Evolutionary conservation across 37 sponge, comb jelly and placozoan species (phyloP).

Genomic region (Ephydatia muelleri): DNA sequence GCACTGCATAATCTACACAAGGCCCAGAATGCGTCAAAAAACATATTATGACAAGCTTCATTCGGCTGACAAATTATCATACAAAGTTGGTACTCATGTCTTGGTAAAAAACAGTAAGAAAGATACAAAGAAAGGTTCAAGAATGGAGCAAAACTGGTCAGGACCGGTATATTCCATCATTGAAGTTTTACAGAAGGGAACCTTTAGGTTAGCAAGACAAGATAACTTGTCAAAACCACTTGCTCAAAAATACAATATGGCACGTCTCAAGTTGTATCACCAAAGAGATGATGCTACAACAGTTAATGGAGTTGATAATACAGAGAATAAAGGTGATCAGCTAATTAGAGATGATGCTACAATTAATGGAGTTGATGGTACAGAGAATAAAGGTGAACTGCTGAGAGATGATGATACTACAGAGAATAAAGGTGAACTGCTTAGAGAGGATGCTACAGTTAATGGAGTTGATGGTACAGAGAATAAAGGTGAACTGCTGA

Average conservation of each 20-base stretch:
- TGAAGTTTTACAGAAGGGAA: not conserved
- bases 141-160: not conserved
- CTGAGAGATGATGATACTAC: not conserved
- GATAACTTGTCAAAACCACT: not conserved
- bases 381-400: not conserved
- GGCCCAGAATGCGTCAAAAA: not conserved
- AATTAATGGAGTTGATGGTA: too few relatives aligned
- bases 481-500: too few relatives aligned
- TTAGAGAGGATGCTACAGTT: not conserved
- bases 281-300: not conserved
- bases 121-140: not conserved
- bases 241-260: not conserved
- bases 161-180: not conserved
- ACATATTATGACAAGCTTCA: not conserved
- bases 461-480: too few relatives aligned
- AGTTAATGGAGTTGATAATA: not conserved
- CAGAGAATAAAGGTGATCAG: not conserved
- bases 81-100: not conserved
- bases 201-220: slow-evolving; percentile 1
- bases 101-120: not conserved
- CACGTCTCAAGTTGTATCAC: not conserved
- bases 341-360: not conserved
- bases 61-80: not conserved
- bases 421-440: not conserved
- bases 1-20: not conserved